A percentile compares a stretch with the other conserved stretches of the same genome.
Conservation (phyloP, 2,888 invertebrate genomes). For the Antheraea assamensis region DNA sequence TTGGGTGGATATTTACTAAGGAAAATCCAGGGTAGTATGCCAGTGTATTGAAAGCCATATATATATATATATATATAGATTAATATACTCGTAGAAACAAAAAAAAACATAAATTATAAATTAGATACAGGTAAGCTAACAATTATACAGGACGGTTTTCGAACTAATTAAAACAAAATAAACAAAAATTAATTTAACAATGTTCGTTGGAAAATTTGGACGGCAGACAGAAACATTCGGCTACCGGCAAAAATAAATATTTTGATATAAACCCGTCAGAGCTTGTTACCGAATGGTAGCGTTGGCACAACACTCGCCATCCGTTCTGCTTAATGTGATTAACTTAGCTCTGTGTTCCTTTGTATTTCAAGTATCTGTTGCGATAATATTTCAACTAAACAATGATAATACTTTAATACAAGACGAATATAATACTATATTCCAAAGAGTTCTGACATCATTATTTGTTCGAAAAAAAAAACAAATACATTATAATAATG, state of each 20-base stretch:
- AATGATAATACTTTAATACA: background rate
- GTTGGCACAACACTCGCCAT: conserved; percentile 20
- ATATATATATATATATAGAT: background rate
- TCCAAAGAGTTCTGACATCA: background rate
- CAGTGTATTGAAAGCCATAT: background rate
- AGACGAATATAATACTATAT: background rate
- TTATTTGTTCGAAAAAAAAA: background rate
- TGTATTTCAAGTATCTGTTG: background rate
- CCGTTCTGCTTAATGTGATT: conserved; percentile 19
- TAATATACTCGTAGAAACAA: background rate
- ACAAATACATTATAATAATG: background rate
- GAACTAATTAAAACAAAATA: conserved; percentile 27
- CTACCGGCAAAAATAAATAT: conserved; percentile 33
- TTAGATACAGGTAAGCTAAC: conserved; percentile 8
- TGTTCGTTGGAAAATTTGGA: conserved; percentile 26
- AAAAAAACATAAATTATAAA: conserved; percentile 1
- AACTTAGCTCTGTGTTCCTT: conserved; percentile 15
- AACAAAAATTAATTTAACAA: conserved; percentile 29
- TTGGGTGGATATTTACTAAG: background rate
- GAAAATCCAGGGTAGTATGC: background rate
- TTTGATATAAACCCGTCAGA: conserved; percentile 29
- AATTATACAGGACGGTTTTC: conserved; percentile 16
- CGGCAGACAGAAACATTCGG: conserved; percentile 25
- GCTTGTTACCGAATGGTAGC: conserved; percentile 27
- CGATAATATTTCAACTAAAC: background rate